Base-by-base conservation (phyloP, 2,888 invertebrate genomes). In the Chymomyza fuscimana region DNA sequence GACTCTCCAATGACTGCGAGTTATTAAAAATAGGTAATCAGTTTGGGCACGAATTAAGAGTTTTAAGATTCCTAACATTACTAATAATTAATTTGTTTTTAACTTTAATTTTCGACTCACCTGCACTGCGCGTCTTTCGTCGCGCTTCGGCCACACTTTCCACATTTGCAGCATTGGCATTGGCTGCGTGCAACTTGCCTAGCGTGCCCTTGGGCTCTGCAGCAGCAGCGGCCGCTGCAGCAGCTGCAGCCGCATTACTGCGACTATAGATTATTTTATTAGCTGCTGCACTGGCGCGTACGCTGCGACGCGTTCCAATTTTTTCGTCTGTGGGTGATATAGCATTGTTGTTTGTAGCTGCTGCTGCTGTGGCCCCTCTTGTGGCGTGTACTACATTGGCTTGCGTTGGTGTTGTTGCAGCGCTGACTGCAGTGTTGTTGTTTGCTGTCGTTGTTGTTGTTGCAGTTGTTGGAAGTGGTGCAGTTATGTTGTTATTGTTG, bases 61-160 rank as follows among this genome's bases (percentile, higher is more conserved):
- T 32, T 32, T 7, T 3, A 32, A 36, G 54, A 56, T 56, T 56
- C 56, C 25, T 15, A 32, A 32, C 9, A 7, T 32, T 32, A 32
- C 7, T 32, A 5, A 32, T 25, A 25, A 25, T 3, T 25, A 25
- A 25, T 25, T 25, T 25, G 25, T 0, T 25, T 25, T 25, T 25
- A 25, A 25, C 2, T 54, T 54, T 54, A 12, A 19, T 9, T 16
- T 15, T 12, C 1, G 61, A 70, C 79, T 84, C 84, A 95, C 95
- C 95, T 79, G 95, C 94, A 93, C 95, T 95, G 80, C 95, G 93
- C 32, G 95, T 95, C 93, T 95, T 95, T 87, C 95, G 92, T 32
- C 94, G 78, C 4, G 89, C 91, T 69, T 91, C 91, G 7, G 86
- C 87, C 52, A 87, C 84, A 64, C 88, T 89, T 59, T 90, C 90